Evolutionary conservation across 2,113 vertebrate species (phyloP).

Genomic region (Saguinus midas): DNA sequence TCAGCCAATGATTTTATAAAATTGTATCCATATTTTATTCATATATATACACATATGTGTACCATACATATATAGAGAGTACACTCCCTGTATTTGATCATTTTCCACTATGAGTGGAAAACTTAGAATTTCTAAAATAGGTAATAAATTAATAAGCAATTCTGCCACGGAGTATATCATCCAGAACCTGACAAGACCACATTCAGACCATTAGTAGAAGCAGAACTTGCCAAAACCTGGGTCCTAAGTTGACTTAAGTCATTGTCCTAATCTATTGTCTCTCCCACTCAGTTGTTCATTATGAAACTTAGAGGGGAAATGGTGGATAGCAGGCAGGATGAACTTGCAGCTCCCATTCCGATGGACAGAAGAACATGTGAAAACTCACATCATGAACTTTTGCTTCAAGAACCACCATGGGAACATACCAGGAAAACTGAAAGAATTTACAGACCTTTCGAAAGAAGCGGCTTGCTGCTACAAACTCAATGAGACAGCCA

Average conservation of each 20-base stretch:
- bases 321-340: too few relatives aligned
- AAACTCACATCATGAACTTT: too few relatives aligned
- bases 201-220: not conserved
- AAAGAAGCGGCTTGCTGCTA: too few relatives aligned
- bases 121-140: not conserved
- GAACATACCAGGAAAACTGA: too few relatives aligned
- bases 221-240: not conserved
- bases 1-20: constrained; percentile 4
- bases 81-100: not conserved
- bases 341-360: too few relatives aligned
- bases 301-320: not conserved
- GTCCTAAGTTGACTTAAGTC: not conserved
- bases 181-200: not conserved
- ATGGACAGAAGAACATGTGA: too few relatives aligned
- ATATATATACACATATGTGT: not conserved
- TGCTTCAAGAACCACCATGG: too few relatives aligned
- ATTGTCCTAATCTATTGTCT: not conserved
- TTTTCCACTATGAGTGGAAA: not conserved
- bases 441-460: too few relatives aligned
- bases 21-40: not conserved
- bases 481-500: too few relatives aligned
- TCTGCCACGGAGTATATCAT: not conserved
- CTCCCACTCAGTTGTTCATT: not conserved
- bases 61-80: not conserved
- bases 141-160: not conserved